These are phyloP conservation scores for Drosophila bifasciata DNA, from an alignment of 1,140 invertebrate species.

Conservation along the genomic window DNA sequence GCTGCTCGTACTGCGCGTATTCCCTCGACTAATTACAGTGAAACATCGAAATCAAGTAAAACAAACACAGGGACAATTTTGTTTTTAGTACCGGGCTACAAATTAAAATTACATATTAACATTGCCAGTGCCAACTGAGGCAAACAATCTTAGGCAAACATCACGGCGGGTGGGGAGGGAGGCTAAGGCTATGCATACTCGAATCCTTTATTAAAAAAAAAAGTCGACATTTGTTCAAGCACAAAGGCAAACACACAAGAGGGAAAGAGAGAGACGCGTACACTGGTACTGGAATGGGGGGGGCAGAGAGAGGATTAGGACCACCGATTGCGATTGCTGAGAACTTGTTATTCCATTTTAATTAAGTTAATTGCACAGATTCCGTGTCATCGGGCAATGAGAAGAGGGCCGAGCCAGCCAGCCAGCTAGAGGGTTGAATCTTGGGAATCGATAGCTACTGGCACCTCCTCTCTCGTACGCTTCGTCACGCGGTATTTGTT, in stretches of 20 bases:
- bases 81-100: slow-evolving; percentile 57
- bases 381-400: slow-evolving; percentile 63
- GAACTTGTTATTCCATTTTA: slow-evolving; percentile 83
- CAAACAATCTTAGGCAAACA: slow-evolving; percentile 63
- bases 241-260: slow-evolving; percentile 65
- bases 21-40: slow-evolving; percentile 39
- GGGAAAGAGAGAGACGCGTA: too few relatives aligned
- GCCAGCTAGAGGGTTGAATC: slow-evolving; percentile 51
- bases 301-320: slow-evolving; percentile 28
- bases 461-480: slow-evolving; percentile 38
- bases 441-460: slow-evolving; percentile 62
- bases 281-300: too few relatives aligned
- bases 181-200: too few relatives aligned
- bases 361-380: slow-evolving; percentile 82
- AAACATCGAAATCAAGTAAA: slow-evolving; percentile 57
- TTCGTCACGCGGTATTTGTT: background rate
- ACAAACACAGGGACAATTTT: slow-evolving; percentile 65
- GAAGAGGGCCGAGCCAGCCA: background rate
- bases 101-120: slow-evolving; percentile 77
- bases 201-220: slow-evolving; percentile 54
- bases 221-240: slow-evolving; percentile 73
- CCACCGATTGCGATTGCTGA: slow-evolving; percentile 56
- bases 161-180: too few relatives aligned
- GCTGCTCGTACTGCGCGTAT: slow-evolving; percentile 1
- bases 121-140: slow-evolving; percentile 39